Evolutionary conservation across 2,888 invertebrate genomes (phyloP), one percentile per base, ranked within the genome.

Genomic region (Eristalis pertinax): DNA sequence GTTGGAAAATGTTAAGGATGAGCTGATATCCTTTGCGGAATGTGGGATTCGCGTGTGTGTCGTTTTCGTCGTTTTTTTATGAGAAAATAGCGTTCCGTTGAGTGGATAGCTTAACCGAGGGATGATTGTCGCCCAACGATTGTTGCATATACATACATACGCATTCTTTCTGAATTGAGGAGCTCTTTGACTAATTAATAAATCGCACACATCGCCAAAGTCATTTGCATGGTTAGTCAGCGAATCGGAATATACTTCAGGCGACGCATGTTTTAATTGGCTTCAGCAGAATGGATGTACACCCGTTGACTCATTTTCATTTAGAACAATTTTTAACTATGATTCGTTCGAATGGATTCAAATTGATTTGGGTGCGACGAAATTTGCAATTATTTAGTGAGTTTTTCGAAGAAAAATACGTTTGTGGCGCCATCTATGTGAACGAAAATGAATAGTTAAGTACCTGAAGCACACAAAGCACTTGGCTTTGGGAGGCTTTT

Each of bases 1-100:
- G 4, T n/a, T n/a, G n/a, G n/a, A n/a, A n/a, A n/a, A n/a, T 67
- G 68, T 58, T 38, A 69, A 75, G 75, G 75, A 81, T 69, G 81
- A 81, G 75, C 58, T 58, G 67, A 81, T 75, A 69, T 80, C 80
- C 74, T 80, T 68, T 50, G 60, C 68, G 80, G 58, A 62, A 76
- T 41, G 35, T 41, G 19, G 19, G 13, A 38, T 13, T 80, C 80
- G 68, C 68, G 68, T 81, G 80, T 80, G 81, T 32, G 32, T 32
- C 32, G 38, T 38, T 38, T 38, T 38, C 13, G 3, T 38, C 38
- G 38, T 38, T 38, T 38, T 38, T 74, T 75, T 75, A 75, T 75
- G 68, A 75, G 69, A 58, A 81, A 81, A 69, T 81, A 74, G 81
- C 74, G 75, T 74, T 81, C 74, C 32, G 75, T 69, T 58, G 68